A percentile compares a stretch with the other conserved stretches of the same genome.
These are phyloP conservation scores for Drosophila pegasa DNA, from an alignment of 2,888 invertebrate genomes.

Conservation along the genomic window DNA sequence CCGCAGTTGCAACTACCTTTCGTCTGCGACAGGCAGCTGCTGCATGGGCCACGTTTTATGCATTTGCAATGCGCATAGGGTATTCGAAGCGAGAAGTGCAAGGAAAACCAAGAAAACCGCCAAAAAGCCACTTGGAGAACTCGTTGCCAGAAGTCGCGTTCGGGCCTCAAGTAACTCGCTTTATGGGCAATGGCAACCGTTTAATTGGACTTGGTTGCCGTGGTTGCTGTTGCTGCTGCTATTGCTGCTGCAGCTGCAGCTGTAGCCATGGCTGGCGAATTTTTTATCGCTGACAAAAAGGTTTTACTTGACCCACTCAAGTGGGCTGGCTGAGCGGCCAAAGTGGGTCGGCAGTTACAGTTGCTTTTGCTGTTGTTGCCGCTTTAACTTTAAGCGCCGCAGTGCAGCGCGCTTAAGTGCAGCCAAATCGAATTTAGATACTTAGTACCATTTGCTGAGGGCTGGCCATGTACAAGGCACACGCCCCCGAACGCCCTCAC, in stretches of 20 bases:
- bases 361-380: slow-evolving; percentile 15
- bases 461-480: slow-evolving; percentile 20
- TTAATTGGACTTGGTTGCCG: slow-evolving; percentile 66
- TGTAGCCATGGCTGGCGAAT: slow-evolving; percentile 33
- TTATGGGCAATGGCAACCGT: slow-evolving; percentile 67
- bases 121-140: slow-evolving; percentile 49
- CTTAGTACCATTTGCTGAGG: slow-evolving; percentile 58
- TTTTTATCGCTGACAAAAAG: slow-evolving; percentile 76
- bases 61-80: background rate
- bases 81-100: slow-evolving; percentile 7
- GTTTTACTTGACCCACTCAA: slow-evolving; percentile 78
- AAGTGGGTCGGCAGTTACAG: slow-evolving; percentile 55
- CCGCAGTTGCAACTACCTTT: no score
- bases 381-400: slow-evolving; percentile 33
- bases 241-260: slow-evolving; percentile 1
- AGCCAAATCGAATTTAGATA: slow-evolving; percentile 74
- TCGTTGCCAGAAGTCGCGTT: slow-evolving; percentile 40
- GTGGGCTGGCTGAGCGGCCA: slow-evolving; percentile 55
- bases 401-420: slow-evolving; percentile 60
- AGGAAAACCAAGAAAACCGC: slow-evolving; percentile 27
- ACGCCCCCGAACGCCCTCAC: background rate
- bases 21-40: no score
- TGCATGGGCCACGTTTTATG: background rate
- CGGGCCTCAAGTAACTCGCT: slow-evolving; percentile 51
- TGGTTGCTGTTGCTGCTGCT: background rate